phyloP scores from a whole-genome alignment of 2,888 invertebrate genomes.

The Eudiplozoon nipponicum region DNA sequence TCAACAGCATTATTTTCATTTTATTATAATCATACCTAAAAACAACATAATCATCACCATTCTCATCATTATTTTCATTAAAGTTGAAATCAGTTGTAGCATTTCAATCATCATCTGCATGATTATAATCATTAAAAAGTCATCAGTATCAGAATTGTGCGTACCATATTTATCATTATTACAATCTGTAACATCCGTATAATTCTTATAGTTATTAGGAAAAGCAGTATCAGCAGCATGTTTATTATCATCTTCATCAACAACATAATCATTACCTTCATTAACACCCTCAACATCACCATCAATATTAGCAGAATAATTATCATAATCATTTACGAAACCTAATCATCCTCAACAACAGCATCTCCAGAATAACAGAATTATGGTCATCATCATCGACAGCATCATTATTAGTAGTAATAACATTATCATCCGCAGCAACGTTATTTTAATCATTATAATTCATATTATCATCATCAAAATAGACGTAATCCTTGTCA shows the following conservation, averaged over 20 bases:
- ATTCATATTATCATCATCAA: too few species aligned
- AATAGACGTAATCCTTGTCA: too few species aligned
- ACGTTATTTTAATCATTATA: too few species aligned
- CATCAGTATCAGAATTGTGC: too few species aligned
- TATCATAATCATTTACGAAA: background rate
- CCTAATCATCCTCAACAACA: too few species aligned
- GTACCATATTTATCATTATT: background rate
- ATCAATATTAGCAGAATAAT: background rate
- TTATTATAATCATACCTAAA: too few species aligned
- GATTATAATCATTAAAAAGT: conserved; percentile 1
- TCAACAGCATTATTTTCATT: too few species aligned
- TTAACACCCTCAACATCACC: background rate
- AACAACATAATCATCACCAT: background rate
- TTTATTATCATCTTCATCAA: background rate
- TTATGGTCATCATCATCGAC: too few species aligned
- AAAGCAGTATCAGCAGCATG: background rate
- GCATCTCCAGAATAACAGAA: too few species aligned
- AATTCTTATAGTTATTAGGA: background rate
- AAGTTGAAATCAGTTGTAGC: background rate
- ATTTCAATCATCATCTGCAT: background rate
- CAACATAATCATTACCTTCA: background rate
- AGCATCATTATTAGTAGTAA: too few species aligned
- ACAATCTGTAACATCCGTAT: background rate
- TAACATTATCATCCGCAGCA: too few species aligned
- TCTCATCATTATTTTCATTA: conserved; percentile 1